Evolutionary conservation across 2,113 vertebrate genomes (phyloP).

Genomic region (Hemichromis elongatus): DNA sequence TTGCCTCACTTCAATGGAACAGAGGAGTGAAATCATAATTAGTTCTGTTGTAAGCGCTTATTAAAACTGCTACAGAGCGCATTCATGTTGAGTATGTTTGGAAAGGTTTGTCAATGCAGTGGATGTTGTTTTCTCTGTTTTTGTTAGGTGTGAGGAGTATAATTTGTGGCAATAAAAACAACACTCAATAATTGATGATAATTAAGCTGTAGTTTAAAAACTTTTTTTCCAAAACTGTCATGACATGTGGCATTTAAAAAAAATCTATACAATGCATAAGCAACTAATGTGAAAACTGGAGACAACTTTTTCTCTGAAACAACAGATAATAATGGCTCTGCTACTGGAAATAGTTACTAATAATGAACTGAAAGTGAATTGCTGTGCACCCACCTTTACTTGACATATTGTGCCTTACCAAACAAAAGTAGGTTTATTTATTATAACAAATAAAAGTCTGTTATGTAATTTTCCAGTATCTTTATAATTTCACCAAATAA

Average conservation of each 20-base stretch:
- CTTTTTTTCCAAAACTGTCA: neutral
- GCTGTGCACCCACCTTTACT: neutral
- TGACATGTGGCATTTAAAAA: neutral
- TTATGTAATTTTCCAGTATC: neutral
- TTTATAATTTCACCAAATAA: neutral
- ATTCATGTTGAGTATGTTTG: neutral
- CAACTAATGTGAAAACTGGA: neutral
- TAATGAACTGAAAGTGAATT: neutral
- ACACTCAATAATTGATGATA: neutral
- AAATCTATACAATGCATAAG: neutral
- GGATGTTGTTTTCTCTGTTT: neutral
- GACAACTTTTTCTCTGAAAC: neutral
- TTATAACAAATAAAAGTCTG: neutral
- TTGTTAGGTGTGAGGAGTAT: neutral
- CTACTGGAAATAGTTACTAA: neutral
- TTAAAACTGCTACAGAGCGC: neutral
- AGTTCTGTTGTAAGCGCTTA: neutral
- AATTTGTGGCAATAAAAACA: neutral
- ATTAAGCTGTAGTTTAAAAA: neutral
- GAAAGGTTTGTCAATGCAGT: neutral
- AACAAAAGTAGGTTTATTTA: neutral
- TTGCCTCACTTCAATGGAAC: neutral
- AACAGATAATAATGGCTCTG: neutral
- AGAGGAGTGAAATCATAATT: neutral
- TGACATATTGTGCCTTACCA: neutral